Evolutionary conservation across 2,797 vertebrate species (phyloP), one percentile per base, ranked within the genome.

Genomic region (Macropodus opercularis): DNA sequence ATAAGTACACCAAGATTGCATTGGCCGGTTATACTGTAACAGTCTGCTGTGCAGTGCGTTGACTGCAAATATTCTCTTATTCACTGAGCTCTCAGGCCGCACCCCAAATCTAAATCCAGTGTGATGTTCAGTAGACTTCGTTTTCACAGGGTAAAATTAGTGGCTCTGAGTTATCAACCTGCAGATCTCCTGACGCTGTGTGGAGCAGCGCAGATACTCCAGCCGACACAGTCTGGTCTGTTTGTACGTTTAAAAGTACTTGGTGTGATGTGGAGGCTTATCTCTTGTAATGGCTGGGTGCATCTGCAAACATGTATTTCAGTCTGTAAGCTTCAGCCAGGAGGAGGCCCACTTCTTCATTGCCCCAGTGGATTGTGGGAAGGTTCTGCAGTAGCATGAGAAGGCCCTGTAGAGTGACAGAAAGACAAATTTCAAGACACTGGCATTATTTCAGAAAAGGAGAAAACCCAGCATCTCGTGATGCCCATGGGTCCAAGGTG

Each of bases 291-390:
- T 98, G 98, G 69, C 95, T 98, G 7, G 98, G 98, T n/a, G 98
- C 98, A 0, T 99, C 96, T 0, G 98, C 97, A 59, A 99, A 99
- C 96, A 96, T 98, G 87, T 98, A 99, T 89, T 99, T 99, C 57
- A 99, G 95, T 93, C 98, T 94, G 86, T 99, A 99, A 0, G 98
- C 98, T 89, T 99, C 98, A 0, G 98, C 98, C 11, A 99, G 92
- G 27, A 99, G 94, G 44, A 99, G 95, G 39, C 96, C 95, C 14
- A 99, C 95, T 81, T 99, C 98, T 76, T 99, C 97, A 0, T 99
- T 99, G 26, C 97, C 98, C 98, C 98, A 99, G 83, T 99, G 97
- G 87, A 99, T 98, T 3, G 98, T 99, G 26, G 98, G 98, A 57
- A 99, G 93, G 88, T 99, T 99, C 85, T 99, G 98, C 43, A 99